Conservation (phyloP, 2,888 invertebrate species). For the Hymenopus coronatus region DNA sequence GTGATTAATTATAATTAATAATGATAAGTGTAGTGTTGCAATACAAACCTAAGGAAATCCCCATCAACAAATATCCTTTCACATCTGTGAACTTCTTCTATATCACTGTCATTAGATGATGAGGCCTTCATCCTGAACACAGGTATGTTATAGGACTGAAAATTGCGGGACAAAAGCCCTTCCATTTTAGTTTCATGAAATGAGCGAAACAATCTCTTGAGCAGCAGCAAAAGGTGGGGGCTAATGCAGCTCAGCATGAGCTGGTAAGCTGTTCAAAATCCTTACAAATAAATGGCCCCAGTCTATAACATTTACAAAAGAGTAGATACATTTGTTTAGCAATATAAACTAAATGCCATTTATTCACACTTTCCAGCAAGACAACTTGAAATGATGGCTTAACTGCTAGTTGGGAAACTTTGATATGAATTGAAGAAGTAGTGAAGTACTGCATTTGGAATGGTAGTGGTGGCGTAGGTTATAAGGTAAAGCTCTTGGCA, state of each 20-base stretch:
- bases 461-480: no score
- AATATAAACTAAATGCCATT: no score
- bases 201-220: conserved; percentile 16
- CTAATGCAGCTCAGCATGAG: conserved; percentile 21
- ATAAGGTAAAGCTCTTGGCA: no score
- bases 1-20: no score
- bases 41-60: conserved; percentile 23
- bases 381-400: no score
- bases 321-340: not conserved
- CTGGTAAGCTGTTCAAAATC: not conserved
- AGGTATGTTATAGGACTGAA: conserved; percentile 6
- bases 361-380: no score
- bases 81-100: not conserved
- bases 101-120: conserved; percentile 9
- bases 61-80: conserved; percentile 27
- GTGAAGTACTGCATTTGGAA: no score
- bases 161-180: conserved; percentile 11
- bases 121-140: conserved; percentile 17
- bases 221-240: conserved; percentile 5
- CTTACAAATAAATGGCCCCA: not conserved
- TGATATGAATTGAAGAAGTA: no score
- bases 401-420: no score
- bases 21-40: not conserved
- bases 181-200: conserved; percentile 28
- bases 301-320: not conserved